phyloP scores from a whole-genome alignment of 2,797 vertebrate genomes.

The Thalassophryne amazonica region DNA sequence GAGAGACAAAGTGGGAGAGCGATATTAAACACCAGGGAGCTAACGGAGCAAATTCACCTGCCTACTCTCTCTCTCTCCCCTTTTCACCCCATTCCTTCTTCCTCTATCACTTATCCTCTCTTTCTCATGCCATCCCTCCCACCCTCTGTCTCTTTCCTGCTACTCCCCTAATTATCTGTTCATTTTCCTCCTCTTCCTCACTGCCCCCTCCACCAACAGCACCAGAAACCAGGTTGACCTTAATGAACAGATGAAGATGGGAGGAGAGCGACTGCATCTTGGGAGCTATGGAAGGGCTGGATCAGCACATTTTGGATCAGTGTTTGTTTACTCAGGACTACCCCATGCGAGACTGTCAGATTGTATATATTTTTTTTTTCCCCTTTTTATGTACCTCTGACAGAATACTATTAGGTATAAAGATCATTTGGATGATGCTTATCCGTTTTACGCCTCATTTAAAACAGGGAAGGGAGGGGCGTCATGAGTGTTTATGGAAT shows the following conservation, averaged over 20 bases:
- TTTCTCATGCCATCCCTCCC: conserved; percentile 44
- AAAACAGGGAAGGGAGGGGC: conserved; percentile 8
- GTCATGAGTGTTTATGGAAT: conserved; percentile 18
- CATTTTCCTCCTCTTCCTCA: conserved; percentile 48
- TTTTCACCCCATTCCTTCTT: conserved; percentile 1
- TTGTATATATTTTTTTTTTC: neutral
- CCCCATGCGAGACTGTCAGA: conserved; percentile 64
- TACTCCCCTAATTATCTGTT: conserved; percentile 65
- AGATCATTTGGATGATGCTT: conserved; percentile 32
- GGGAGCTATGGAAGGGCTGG: conserved; percentile 58
- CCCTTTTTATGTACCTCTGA: conserved; percentile 19
- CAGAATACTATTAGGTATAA: conserved; percentile 26
- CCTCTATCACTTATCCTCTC: conserved; percentile 16
- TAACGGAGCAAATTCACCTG: conserved; percentile 72
- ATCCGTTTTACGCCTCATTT: conserved; percentile 24
- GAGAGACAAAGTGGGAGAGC: conserved; percentile 61
- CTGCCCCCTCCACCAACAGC: conserved; percentile 27
- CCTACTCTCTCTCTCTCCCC: conserved; percentile 54
- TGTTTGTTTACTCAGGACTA: conserved; percentile 68
- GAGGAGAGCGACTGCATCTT: conserved; percentile 51
- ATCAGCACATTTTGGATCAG: conserved; percentile 66
- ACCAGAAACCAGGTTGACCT: conserved; percentile 68
- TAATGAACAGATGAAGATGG: conserved; percentile 76
- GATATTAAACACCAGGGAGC: conserved; percentile 78
- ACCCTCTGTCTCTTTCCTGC: conserved; percentile 43